A percentile compares a stretch with the other conserved stretches of the same genome.
Evolutionary conservation across 2,797 vertebrate genomes (phyloP).

Genomic region (Phrynocephalus guinanensis): DNA sequence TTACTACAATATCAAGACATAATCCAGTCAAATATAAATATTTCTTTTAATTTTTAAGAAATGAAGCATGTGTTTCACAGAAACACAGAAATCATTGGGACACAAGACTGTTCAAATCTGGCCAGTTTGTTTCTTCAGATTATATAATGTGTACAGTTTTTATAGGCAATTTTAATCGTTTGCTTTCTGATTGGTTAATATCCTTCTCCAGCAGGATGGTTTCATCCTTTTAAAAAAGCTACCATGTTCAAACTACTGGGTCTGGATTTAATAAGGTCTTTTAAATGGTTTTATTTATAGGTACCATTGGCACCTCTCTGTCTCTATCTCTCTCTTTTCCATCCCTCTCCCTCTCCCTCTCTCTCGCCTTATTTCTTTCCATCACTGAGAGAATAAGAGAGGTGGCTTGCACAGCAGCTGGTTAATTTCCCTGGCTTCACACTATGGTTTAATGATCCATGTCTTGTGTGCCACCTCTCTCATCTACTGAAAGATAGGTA

Average conservation of each 20-base stretch:
- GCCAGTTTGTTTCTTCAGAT: background rate
- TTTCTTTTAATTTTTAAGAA: no score
- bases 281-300: slow-evolving; percentile 72
- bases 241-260: slow-evolving; percentile 62
- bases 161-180: background rate
- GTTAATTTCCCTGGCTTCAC: slow-evolving; percentile 87
- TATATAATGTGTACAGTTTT: background rate
- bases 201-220: slow-evolving; percentile 53
- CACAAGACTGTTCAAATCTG: background rate
- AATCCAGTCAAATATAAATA: background rate
- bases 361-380: slow-evolving; percentile 64
- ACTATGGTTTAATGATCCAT: slow-evolving; percentile 87
- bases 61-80: no score
- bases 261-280: slow-evolving; percentile 56
- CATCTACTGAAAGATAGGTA: slow-evolving; percentile 86
- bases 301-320: slow-evolving; percentile 69
- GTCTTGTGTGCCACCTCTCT: slow-evolving; percentile 85
- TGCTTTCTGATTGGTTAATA: slow-evolving; percentile 42
- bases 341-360: slow-evolving; percentile 45
- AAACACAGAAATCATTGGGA: background rate
- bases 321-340: slow-evolving; percentile 56
- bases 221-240: slow-evolving; percentile 58
- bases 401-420: slow-evolving; percentile 86
- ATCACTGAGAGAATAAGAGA: slow-evolving; percentile 76
- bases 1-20: background rate